Base-by-base conservation (phyloP, 2,113 vertebrate species). In the Pseudorasbora parva region DNA sequence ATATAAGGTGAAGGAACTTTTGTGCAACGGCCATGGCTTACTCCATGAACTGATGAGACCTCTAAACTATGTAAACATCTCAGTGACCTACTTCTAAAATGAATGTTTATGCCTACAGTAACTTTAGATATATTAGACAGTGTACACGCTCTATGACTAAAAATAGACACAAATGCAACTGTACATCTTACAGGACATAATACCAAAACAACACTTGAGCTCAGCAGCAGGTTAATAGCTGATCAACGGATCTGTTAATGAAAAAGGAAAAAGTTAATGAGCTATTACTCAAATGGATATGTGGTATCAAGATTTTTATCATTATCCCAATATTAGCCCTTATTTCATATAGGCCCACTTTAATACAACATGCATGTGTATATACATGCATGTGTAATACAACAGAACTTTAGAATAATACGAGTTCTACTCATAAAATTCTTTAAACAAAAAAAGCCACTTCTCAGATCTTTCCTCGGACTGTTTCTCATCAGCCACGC, bases 61-160 rank as follows among this genome's bases (percentile, higher is more conserved):
- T 43, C 5, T 41, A 69, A 43, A 69, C 66, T 71, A 43, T 37
- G 64, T 68, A 19, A 68, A 68, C 66, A 69, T 43, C 33, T 43
- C 19, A n/a, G 10, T 69, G 3, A 66, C 27, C 15, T 21, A 71
- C 21, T 12, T 33, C 10, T 12, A 37, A 71, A 43, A 43, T 12
- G n/a, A 37, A 37, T 2, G 33, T 69, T 43, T 2, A 6, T 30
- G 10, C 19, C 21, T 9, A 66, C 14, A 66, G 62, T 37, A 5
- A 43, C 10, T 43, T 5, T 2, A n/a, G 19, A 43, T 19, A n/a
- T 11, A 69, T 12, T 2, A 21, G 1, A 11, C 8, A 12, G 11
- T 21, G 33, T 69, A 19, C 17, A 11, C 19, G 41, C 19, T 69
- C 19, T 5, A 41, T 43, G 8, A 43, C 33, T 5, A 43, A 12